These are phyloP conservation scores for Ceratina japonica DNA, from an alignment of 1,140 invertebrate species.

Conservation along the genomic window DNA sequence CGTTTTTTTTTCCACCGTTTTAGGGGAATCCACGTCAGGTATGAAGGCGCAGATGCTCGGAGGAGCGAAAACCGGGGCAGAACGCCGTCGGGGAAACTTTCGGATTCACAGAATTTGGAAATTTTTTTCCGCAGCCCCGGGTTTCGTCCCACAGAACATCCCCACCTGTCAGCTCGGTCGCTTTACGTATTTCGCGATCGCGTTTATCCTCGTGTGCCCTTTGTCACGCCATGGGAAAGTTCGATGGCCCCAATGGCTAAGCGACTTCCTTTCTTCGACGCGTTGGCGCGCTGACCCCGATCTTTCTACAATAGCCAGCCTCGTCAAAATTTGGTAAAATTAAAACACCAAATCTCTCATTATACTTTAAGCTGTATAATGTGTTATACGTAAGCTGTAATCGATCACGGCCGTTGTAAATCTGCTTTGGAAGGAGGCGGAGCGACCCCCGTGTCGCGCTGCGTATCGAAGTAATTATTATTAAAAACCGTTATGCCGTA, in stretches of 20 bases:
- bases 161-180: constrained; percentile 63
- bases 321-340: not conserved
- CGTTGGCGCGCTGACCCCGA: constrained; percentile 54
- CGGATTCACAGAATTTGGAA: constrained; percentile 57
- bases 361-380: too few relatives aligned
- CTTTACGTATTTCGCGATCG: constrained; percentile 63
- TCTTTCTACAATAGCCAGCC: not conserved
- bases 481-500: constrained; percentile 71
- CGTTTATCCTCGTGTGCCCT: constrained; percentile 52
- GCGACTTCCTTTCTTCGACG: constrained; percentile 64
- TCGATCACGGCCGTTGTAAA: not conserved
- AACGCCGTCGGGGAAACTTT: constrained; percentile 27
- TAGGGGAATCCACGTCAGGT: constrained; percentile 70
- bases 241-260: constrained; percentile 55
- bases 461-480: constrained; percentile 69
- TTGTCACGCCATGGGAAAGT: constrained; percentile 65
- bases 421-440: not conserved
- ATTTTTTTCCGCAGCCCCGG: constrained; percentile 56
- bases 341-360: not conserved
- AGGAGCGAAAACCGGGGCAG: constrained; percentile 52
- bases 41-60: constrained; percentile 61
- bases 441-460: constrained; percentile 25
- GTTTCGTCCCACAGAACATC: constrained; percentile 37
- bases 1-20: constrained; percentile 64
- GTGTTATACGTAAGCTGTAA: not conserved